Evolutionary conservation across 1,140 invertebrate genomes (phyloP), one percentile per base, ranked within the genome.

Genomic region (Teleogryllus occipitalis): DNA sequence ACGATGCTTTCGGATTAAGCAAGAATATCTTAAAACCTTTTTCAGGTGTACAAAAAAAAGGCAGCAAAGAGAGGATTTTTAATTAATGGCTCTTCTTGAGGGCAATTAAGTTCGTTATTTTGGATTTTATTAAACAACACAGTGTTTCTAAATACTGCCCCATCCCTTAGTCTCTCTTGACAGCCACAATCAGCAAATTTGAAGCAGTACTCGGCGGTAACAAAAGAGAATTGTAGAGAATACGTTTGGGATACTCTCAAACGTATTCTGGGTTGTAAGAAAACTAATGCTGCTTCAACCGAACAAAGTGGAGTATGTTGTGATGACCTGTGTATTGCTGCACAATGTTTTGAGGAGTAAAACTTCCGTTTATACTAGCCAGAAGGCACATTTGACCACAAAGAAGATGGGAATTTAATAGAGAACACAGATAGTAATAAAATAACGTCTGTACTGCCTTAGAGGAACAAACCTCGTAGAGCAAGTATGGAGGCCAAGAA

Each of bases 161-260:
- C 75, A 76, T 76, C 75, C 3, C 27, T 46, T 10, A 76, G 7
- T 39, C 27, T 27, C 8, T 18, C 5, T 76, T 76, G 27, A 8
- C 74, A 75, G 14, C 74, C n/a, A 14, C 21, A 12, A 75, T 75
- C 74, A 12, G 8, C 74, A 75, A 18, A 21, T 22, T 8, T 21
- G 14, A 14, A 14, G 5, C n/a, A 22, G n/a, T n/a, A 75, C 27
- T 39, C 27, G 5, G 27, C 5, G 5, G 1, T 5, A 1, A 39
- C 27, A 39, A n/a, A n/a, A n/a, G 65, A 81, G 82, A 81, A 83
- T 84, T 21, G 83, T 87, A 15, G 86, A 88, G 81, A 87, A 87
- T 83, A 83, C 82, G n/a, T 87, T 87, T 83, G 85, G 85, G 39
- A 84, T 87, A 80, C 65, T 83, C 47, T 79, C 81, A 54, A 81